These are phyloP conservation scores for Sisyra nigra DNA, from an alignment of 2,888 invertebrate genomes.

Conservation along the genomic window DNA sequence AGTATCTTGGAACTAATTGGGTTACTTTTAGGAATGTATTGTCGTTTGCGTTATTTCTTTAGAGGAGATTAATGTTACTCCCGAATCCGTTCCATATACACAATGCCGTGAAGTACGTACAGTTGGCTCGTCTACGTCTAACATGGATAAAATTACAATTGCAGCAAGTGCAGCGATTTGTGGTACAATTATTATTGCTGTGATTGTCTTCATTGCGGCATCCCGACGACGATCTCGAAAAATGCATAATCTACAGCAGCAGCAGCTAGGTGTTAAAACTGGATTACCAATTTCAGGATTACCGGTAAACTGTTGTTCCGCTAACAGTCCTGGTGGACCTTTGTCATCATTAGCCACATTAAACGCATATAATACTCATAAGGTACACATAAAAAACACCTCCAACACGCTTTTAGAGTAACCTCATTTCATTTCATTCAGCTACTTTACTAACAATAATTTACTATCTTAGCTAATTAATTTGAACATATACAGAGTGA, in stretches of 20 bases:
- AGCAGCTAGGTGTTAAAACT: slow-evolving; percentile 38
- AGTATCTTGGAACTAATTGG: too few species aligned
- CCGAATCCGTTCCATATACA: slow-evolving; percentile 67
- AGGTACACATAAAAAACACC: slow-evolving; percentile 31
- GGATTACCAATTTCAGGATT: slow-evolving; percentile 54
- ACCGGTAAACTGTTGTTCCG: slow-evolving; percentile 66
- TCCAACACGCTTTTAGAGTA: not conserved
- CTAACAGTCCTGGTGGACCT: slow-evolving; percentile 64
- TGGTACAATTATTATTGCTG: slow-evolving; percentile 79
- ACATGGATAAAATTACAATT: slow-evolving; percentile 91
- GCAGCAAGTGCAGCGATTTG: slow-evolving; percentile 87
- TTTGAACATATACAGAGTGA: too few species aligned
- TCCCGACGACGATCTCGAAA: slow-evolving; percentile 64
- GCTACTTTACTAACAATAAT: too few species aligned
- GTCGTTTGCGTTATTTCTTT: slow-evolving; percentile 85
- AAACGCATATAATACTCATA: slow-evolving; percentile 70
- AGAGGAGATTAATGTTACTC: slow-evolving; percentile 76
- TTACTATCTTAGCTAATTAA: too few species aligned
- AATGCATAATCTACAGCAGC: slow-evolving; percentile 52
- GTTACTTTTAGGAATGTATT: slow-evolving; percentile 60
- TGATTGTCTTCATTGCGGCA: slow-evolving; percentile 78
- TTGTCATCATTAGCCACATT: slow-evolving; percentile 69
- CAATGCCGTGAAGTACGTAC: slow-evolving; percentile 85
- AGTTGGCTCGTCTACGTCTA: slow-evolving; percentile 63
- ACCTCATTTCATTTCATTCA: too few species aligned